Conservation (phyloP, 2,888 invertebrate genomes). For the Polyploca ridens region DNA sequence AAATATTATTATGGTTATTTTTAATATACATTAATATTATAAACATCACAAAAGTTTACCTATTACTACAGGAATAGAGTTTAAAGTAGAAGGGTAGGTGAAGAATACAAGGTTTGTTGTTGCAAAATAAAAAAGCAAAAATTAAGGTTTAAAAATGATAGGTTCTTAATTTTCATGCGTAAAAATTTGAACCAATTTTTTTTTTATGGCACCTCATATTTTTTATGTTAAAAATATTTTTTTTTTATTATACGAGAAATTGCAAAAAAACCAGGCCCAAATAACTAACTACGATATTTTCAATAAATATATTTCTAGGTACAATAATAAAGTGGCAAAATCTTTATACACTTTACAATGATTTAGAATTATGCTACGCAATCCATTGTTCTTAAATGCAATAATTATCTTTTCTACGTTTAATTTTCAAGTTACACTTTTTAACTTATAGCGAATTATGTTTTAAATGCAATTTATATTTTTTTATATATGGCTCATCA, state of each 20-base stretch:
- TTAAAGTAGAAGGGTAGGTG: conserved; percentile 4
- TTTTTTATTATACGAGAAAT: background rate
- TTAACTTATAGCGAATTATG: background rate
- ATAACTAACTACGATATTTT: background rate
- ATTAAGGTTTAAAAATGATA: background rate
- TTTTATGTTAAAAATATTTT: no score
- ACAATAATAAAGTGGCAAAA: conserved; percentile 37
- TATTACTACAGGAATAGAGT: conserved; percentile 11
- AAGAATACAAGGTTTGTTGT: background rate
- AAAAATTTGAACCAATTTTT: no score
- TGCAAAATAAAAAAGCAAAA: conserved; percentile 4
- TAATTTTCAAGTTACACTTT: background rate
- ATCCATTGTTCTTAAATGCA: conserved; percentile 53
- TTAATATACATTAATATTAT: conserved; percentile 19
- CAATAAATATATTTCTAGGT: background rate
- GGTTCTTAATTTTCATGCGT: no score
- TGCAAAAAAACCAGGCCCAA: background rate
- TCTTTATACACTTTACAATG: conserved; percentile 77
- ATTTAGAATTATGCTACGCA: conserved; percentile 82
- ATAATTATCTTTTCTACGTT: conserved; percentile 30
- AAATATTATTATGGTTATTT: conserved; percentile 18
- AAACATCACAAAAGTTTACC: conserved; percentile 25
- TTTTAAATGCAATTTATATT: no score
- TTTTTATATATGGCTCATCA: no score
- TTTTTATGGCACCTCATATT: no score